Conservation (phyloP, 2,797 vertebrate species). For the Bufotes viridis region DNA sequence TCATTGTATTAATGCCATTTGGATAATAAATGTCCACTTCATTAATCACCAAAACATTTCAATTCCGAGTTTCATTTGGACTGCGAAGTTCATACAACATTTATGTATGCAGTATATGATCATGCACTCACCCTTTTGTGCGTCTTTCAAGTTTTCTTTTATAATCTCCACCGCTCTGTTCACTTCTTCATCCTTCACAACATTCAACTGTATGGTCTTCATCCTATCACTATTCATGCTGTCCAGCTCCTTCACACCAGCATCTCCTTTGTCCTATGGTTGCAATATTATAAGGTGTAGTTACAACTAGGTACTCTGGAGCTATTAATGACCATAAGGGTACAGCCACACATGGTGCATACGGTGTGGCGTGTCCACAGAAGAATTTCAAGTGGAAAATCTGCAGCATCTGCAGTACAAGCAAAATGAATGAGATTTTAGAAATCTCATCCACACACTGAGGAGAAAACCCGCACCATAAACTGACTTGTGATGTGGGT, state of each 20-base stretch:
- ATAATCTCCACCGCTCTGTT: constrained; percentile 69
- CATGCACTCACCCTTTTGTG: constrained; percentile 71
- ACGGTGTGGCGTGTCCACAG: no score
- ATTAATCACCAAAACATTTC: no score
- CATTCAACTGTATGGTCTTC: constrained; percentile 77
- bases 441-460: no score
- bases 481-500: no score
- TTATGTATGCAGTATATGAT: not conserved
- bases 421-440: no score
- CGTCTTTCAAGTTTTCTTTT: constrained; percentile 69
- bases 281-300: not conserved
- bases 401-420: no score
- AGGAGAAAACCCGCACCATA: no score
- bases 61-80: no score
- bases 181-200: constrained; percentile 76
- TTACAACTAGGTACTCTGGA: not conserved
- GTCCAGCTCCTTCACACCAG: constrained; percentile 76
- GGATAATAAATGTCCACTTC: no score
- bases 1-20: no score
- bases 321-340: not conserved
- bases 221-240: constrained; percentile 74
- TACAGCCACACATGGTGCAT: no score
- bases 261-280: constrained; percentile 73
- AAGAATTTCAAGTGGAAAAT: no score
- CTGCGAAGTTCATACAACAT: not conserved